Evolutionary conservation across 2,113 vertebrate species (phyloP).

Genomic region (Channa maculata): DNA sequence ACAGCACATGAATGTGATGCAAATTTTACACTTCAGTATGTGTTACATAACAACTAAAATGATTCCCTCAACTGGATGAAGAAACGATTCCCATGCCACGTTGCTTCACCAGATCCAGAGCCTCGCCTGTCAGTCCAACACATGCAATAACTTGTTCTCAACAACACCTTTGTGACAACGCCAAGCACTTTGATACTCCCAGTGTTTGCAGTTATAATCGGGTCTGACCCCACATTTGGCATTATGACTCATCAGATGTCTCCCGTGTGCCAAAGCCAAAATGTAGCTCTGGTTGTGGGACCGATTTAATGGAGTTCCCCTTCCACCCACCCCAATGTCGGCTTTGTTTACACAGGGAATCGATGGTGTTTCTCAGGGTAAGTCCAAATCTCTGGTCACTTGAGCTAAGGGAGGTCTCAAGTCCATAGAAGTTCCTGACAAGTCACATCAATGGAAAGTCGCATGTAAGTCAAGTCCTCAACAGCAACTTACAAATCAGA

Average conservation of each 20-base stretch:
- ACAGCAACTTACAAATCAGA: too few species aligned
- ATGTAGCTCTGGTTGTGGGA: neutral
- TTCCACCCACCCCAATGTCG: too few species aligned
- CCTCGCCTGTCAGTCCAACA: conserved; percentile 19
- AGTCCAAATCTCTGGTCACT: neutral
- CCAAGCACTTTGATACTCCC: conserved; percentile 44
- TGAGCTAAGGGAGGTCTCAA: too few species aligned
- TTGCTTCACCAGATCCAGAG: conserved; percentile 10
- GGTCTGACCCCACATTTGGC: neutral
- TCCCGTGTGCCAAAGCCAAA: conserved; percentile 23
- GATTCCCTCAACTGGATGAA: neutral
- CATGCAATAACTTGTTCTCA: conserved; percentile 45
- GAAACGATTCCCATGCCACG: neutral
- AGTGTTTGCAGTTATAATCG: neutral
- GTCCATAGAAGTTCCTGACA: too few species aligned
- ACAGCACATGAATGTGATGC: neutral
- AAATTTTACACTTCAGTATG: neutral
- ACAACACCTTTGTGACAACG: conserved; percentile 21
- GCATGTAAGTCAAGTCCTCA: too few species aligned
- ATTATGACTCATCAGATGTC: conserved; percentile 19
- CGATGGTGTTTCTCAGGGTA: fast-evolving
- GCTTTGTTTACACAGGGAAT: neutral
- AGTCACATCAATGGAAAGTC: too few species aligned
- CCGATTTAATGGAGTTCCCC: neutral
- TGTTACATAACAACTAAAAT: neutral